These are phyloP conservation scores for Rhadina sibilatrix DNA, from an alignment of 2,113 vertebrate genomes.

Conservation along the genomic window DNA sequence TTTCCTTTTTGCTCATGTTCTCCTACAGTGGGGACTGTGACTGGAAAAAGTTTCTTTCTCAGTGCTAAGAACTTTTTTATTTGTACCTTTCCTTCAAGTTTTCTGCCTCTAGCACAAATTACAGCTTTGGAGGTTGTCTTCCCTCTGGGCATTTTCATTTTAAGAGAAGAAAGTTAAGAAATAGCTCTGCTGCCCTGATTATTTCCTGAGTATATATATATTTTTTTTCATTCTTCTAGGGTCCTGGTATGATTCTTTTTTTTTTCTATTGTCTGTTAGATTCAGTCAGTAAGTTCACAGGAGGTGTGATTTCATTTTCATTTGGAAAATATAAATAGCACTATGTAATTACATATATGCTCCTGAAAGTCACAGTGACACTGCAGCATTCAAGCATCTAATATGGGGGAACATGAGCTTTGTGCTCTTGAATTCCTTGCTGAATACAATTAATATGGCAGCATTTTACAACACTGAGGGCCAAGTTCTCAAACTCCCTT, in stretches of 20 bases:
- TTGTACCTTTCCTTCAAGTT: background rate
- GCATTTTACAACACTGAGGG: background rate
- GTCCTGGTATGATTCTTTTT: background rate
- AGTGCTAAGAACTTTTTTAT: background rate
- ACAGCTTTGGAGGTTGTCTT: background rate
- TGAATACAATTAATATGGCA: background rate
- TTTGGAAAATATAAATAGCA: background rate
- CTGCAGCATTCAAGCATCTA: background rate
- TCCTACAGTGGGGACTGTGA: background rate
- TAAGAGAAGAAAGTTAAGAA: background rate
- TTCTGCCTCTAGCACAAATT: background rate
- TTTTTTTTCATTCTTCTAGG: background rate
- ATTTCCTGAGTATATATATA: background rate
- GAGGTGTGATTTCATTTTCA: background rate
- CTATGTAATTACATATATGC: background rate
- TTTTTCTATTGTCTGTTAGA: background rate
- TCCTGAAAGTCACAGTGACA: background rate
- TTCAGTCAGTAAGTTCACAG: background rate
- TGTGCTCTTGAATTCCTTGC: background rate
- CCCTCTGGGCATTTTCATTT: background rate
- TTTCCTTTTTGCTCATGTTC: background rate
- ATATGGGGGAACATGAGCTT: background rate
- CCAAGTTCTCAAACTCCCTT: background rate
- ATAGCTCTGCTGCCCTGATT: background rate
- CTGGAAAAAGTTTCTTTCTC: background rate